A percentile compares a stretch with the other conserved stretches of the same genome.
Evolutionary conservation across 2,797 vertebrate species (phyloP).

Genomic region (Gephyroberyx darwinii): DNA sequence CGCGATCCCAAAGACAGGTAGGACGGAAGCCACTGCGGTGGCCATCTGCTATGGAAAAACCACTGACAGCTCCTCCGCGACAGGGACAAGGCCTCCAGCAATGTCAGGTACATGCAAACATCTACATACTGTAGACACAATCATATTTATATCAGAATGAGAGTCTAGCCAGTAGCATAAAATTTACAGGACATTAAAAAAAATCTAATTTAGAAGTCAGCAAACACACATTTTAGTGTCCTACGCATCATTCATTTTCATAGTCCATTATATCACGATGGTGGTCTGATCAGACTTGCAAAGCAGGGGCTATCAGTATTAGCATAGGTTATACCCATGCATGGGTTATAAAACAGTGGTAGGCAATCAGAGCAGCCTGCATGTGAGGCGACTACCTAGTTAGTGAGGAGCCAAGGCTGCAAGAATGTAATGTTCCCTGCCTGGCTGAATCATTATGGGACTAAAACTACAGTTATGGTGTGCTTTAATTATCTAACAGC

Average conservation of each 20-base stretch:
- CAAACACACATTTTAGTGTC: conserved; percentile 6
- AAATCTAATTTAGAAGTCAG: conserved; percentile 3
- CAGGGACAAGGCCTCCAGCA: neutral
- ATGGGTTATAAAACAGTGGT: conserved; percentile 52
- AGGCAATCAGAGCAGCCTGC: conserved; percentile 49
- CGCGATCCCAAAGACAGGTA: conserved; percentile 41
- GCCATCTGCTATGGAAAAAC: conserved; percentile 42
- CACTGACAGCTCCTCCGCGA: conserved; percentile 1
- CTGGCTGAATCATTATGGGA: conserved; percentile 28
- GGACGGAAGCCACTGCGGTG: conserved; percentile 37
- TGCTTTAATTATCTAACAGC: conserved; percentile 23
- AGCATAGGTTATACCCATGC: conserved; percentile 47
- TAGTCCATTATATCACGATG: conserved; percentile 45
- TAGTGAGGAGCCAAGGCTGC: conserved; percentile 10
- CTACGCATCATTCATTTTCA: conserved; percentile 42
- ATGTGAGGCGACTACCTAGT: conserved; percentile 47
- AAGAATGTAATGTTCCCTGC: conserved; percentile 17
- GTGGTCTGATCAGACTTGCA: conserved; percentile 62
- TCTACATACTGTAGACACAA: neutral
- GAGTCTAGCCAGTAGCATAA: too few relatives aligned
- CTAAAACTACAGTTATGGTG: conserved; percentile 18
- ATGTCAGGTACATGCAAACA: too few relatives aligned
- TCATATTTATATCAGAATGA: too few relatives aligned
- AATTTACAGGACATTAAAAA: neutral
- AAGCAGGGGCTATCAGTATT: conserved; percentile 54